Evolutionary conservation across 2,797 vertebrate genomes (phyloP).

Genomic region (Halcyon leucocephala): DNA sequence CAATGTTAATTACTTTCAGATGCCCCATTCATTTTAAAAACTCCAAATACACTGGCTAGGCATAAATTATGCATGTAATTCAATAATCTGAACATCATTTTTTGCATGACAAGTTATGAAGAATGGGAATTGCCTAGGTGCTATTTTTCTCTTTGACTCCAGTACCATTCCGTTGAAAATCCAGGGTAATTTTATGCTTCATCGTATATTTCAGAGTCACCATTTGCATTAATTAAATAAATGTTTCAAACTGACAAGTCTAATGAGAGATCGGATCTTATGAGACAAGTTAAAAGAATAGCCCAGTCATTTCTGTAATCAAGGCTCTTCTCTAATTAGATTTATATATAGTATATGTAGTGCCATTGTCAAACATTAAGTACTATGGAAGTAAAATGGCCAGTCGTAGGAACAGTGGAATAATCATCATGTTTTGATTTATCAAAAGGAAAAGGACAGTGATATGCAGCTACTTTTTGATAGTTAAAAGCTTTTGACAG

Average conservation of each 20-base stretch:
- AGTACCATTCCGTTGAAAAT: background rate
- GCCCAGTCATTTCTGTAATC: background rate
- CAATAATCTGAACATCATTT: background rate
- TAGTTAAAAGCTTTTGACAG: background rate
- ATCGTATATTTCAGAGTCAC: background rate
- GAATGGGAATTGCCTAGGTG: background rate
- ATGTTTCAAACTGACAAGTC: background rate
- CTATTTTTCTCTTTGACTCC: background rate
- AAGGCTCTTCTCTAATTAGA: background rate
- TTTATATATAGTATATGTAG: background rate
- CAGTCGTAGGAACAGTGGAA: background rate
- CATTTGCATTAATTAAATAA: slow-evolving; percentile 27
- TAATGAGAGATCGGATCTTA: background rate
- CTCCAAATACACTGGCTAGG: background rate
- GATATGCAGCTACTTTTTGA: background rate
- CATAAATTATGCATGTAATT: slow-evolving; percentile 19
- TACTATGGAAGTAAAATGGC: background rate
- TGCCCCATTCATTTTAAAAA: background rate
- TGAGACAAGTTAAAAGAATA: background rate
- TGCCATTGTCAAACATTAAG: background rate
- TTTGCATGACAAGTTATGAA: background rate
- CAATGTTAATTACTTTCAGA: background rate
- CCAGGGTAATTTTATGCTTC: background rate
- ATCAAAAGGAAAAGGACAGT: background rate
- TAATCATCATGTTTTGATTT: background rate